Evolutionary conservation across 2,888 invertebrate species (phyloP).

Genomic region (Ophioninae sp.): DNA sequence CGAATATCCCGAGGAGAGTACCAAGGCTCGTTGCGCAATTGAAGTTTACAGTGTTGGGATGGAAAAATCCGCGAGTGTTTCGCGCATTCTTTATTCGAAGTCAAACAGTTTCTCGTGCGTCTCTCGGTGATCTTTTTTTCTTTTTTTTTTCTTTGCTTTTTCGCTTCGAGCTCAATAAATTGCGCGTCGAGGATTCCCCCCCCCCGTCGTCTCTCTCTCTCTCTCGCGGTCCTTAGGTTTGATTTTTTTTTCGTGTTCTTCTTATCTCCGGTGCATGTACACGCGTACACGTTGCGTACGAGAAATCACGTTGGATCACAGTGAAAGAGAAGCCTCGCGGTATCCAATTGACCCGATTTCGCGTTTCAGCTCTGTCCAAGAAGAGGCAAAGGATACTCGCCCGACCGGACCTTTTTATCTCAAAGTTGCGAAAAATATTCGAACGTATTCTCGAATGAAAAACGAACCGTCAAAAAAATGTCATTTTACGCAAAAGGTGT

Average conservation of each 20-base stretch:
- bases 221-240: background rate
- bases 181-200: background rate
- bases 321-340: slow-evolving; percentile 42
- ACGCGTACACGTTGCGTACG: slow-evolving; percentile 28
- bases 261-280: slow-evolving; percentile 50
- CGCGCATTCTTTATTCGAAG: slow-evolving; percentile 19
- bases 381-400: slow-evolving; percentile 58
- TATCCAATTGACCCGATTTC: slow-evolving; percentile 69
- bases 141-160: background rate
- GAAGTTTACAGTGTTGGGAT: background rate
- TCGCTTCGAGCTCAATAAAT: background rate
- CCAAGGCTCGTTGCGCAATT: slow-evolving; percentile 24
- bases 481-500: background rate
- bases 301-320: slow-evolving; percentile 27
- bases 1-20: slow-evolving; percentile 13
- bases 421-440: slow-evolving; percentile 26
- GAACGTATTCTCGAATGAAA: slow-evolving; percentile 38
- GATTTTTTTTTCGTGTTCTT: slow-evolving; percentile 36
- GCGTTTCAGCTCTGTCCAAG: slow-evolving; percentile 44
- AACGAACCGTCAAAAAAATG: background rate
- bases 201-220: background rate
- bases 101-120: slow-evolving; percentile 26
- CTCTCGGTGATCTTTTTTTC: slow-evolving; percentile 13
- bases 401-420: slow-evolving; percentile 60
- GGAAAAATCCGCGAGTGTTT: slow-evolving; percentile 33